Percentiles rank a stretch among this genome's conserved stretches.
phyloP scores from a whole-genome alignment of 35 echinoderm and acorn worm species.

The Ptychodera flava region DNA sequence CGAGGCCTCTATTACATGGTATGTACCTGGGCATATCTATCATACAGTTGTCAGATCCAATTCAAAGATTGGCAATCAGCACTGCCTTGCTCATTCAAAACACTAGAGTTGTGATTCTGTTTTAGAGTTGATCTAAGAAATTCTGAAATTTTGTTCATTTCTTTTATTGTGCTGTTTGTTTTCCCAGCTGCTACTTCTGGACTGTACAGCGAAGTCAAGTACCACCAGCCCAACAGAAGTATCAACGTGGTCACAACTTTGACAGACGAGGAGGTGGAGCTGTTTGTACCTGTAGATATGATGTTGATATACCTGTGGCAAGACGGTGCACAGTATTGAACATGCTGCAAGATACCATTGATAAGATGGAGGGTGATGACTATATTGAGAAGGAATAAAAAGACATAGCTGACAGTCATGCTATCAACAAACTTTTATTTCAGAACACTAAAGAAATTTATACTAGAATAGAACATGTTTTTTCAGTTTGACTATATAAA shows the following conservation, averaged over 20 bases:
- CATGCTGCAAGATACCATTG: not conserved
- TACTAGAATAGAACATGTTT: no score
- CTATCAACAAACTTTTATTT: no score
- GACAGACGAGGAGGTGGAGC: not conserved
- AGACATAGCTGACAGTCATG: no score
- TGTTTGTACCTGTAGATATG: not conserved
- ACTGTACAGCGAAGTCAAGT: not conserved
- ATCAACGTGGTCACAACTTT: not conserved
- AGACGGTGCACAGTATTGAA: not conserved
- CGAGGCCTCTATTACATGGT: not conserved
- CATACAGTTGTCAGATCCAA: no score
- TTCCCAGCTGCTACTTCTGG: not conserved
- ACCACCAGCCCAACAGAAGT: not conserved
- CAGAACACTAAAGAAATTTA: no score
- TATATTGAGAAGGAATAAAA: not conserved
- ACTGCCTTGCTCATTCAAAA: no score
- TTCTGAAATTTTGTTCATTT: not conserved
- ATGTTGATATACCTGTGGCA: not conserved
- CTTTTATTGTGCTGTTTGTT: not conserved
- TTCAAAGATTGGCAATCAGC: no score
- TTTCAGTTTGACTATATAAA: no score
- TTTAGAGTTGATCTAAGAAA: not conserved
- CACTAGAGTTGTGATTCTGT: not conserved
- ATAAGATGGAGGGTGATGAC: not conserved
- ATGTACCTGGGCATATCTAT: not conserved